These are phyloP conservation scores for Melanchra persicariae DNA, from an alignment of 2,888 invertebrate genomes.

Conservation along the genomic window DNA sequence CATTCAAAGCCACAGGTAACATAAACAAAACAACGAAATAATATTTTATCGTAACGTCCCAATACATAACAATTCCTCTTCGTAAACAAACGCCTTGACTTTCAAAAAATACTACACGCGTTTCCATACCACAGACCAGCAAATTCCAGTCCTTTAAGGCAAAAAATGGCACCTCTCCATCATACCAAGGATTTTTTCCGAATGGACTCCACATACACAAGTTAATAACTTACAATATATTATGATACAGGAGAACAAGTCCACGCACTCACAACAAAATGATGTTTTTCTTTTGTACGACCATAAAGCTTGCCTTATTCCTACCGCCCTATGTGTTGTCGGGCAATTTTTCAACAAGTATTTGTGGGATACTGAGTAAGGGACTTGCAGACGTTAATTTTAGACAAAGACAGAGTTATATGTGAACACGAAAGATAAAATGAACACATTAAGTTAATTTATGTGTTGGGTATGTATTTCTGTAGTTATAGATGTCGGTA, in stretches of 20 bases:
- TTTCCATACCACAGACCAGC: constrained; percentile 3
- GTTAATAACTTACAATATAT: constrained; percentile 71
- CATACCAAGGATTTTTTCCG: constrained; percentile 54
- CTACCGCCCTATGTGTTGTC: constrained; percentile 59
- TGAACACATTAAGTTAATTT: constrained; percentile 82
- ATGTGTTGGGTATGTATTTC: constrained; percentile 75
- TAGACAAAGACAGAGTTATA: constrained; percentile 79
- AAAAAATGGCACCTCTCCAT: constrained; percentile 55
- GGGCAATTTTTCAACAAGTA: constrained; percentile 81
- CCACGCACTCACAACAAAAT: constrained; percentile 76
- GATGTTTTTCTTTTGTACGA: constrained; percentile 70
- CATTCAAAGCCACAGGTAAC: constrained; percentile 18
- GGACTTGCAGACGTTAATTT: constrained; percentile 81
- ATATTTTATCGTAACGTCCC: constrained; percentile 26
- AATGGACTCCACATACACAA: constrained; percentile 61
- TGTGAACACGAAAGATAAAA: constrained; percentile 75
- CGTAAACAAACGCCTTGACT: constrained; percentile 25
- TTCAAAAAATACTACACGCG: constrained; percentile 10
- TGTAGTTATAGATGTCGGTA: constrained; percentile 59
- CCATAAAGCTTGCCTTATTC: constrained; percentile 60
- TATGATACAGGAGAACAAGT: constrained; percentile 75
- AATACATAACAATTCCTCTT: constrained; percentile 46
- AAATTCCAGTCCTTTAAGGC: constrained; percentile 33
- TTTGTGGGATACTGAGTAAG: constrained; percentile 73
- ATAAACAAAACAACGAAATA: constrained; percentile 23